These are phyloP conservation scores for Tillus elongatus DNA, from an alignment of 2,888 invertebrate genomes.

Conservation along the genomic window DNA sequence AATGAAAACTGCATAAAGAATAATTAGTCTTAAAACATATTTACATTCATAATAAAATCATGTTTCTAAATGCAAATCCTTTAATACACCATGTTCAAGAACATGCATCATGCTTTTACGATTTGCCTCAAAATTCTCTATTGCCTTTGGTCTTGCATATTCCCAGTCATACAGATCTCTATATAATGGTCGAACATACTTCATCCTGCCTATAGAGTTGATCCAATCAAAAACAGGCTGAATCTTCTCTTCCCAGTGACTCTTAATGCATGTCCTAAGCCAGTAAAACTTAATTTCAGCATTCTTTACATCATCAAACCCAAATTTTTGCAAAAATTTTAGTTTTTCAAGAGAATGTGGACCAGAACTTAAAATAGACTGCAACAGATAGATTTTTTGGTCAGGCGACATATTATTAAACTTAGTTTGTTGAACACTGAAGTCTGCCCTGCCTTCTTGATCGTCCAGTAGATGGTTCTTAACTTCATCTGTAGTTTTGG, in stretches of 20 bases:
- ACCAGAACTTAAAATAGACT: constrained; percentile 52
- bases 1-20: too few relatives aligned
- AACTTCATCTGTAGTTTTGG: constrained; percentile 51
- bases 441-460: constrained; percentile 33
- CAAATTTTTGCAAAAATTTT: constrained; percentile 56
- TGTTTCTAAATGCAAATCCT: constrained; percentile 70
- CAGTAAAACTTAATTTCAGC: constrained; percentile 73
- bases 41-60: too few relatives aligned
- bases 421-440: constrained; percentile 40
- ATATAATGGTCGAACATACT: constrained; percentile 82
- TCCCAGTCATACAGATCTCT: constrained; percentile 77
- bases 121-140: constrained; percentile 62
- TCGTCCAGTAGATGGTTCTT: constrained; percentile 49
- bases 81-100: constrained; percentile 60
- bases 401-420: constrained; percentile 54
- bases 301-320: constrained; percentile 58
- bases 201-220: constrained; percentile 81
- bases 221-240: constrained; percentile 65
- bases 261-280: constrained; percentile 68
- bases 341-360: constrained; percentile 48
- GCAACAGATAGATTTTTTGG: constrained; percentile 61
- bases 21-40: too few relatives aligned
- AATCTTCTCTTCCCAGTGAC: constrained; percentile 58
- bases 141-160: constrained; percentile 54
- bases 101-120: constrained; percentile 78